Percentiles rank a stretch among this genome's conserved stretches.
phyloP scores from a whole-genome alignment of 2,113 vertebrate genomes.

The Gracilinanus agilis region DNA sequence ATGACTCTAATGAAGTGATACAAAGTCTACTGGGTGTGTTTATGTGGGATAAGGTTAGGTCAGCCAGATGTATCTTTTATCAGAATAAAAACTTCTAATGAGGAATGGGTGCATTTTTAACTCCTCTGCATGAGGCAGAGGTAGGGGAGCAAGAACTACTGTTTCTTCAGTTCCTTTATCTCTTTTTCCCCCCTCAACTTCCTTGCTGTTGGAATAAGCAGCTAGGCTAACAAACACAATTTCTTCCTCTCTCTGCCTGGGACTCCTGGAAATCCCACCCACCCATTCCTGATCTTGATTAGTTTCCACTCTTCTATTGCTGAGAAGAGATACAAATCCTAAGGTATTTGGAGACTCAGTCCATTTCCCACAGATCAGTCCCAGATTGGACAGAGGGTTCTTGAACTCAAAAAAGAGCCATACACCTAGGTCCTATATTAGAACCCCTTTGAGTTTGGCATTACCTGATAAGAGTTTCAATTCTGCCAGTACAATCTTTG shows the following conservation, averaged over 20 bases:
- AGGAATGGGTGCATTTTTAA: not conserved
- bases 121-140: not conserved
- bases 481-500: not conserved
- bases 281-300: not conserved
- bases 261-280: not conserved
- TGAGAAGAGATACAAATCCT: not conserved
- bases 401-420: not conserved
- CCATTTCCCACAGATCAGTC: not conserved
- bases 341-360: not conserved
- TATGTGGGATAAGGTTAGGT: not conserved
- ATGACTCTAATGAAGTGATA: not conserved
- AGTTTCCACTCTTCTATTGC: not conserved
- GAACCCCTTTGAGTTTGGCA: not conserved
- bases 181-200: no score
- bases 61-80: not conserved
- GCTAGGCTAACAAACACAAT: no score
- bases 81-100: no score
- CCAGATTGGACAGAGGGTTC: not conserved
- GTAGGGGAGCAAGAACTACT: not conserved
- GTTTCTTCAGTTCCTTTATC: no score
- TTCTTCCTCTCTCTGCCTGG: not conserved
- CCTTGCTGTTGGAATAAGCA: no score
- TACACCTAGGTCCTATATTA: not conserved
- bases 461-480: not conserved
- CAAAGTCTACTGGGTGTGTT: not conserved